Conservation (phyloP, 1,140 invertebrate species). For the Centruroides vittatus region DNA sequence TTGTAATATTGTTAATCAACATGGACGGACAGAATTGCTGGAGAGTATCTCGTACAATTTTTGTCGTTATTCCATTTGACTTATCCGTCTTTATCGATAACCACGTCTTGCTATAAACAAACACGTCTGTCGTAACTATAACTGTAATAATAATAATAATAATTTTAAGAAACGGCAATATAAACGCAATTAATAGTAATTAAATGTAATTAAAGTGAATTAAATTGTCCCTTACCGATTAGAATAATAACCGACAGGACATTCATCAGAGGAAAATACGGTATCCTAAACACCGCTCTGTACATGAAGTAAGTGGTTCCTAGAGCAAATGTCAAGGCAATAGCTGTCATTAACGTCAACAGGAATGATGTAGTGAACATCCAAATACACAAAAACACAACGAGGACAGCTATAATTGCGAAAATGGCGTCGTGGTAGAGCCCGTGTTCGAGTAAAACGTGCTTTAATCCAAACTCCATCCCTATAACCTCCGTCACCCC, state of each 20-base stretch:
- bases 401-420: conserved; percentile 54
- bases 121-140: conserved; percentile 85
- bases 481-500: conserved; percentile 50
- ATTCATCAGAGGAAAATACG: conserved; percentile 96
- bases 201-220: not conserved
- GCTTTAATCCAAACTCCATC: conserved; percentile 74
- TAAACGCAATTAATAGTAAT: not conserved
- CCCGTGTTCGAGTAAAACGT: conserved; percentile 66
- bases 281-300: conserved; percentile 62
- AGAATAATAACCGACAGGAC: conserved; percentile 76
- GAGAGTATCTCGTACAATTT: conserved; percentile 57
- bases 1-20: conserved; percentile 83
- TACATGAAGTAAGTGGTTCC: conserved; percentile 84
- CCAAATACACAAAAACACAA: conserved; percentile 73
- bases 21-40: conserved; percentile 71
- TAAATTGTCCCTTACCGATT: conserved; percentile 43
- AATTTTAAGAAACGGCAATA: not conserved
- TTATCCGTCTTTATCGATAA: conserved; percentile 47
- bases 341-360: conserved; percentile 65
- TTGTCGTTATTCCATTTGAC: conserved; percentile 40
- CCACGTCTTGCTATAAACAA: conserved; percentile 79
- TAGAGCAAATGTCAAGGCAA: conserved; percentile 67
- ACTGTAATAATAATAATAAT: conserved; percentile 37
- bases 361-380: conserved; percentile 75
- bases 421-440: conserved; percentile 64